Conservation (phyloP, 2,888 invertebrate genomes). For the Trissolcus brochymenae region DNA sequence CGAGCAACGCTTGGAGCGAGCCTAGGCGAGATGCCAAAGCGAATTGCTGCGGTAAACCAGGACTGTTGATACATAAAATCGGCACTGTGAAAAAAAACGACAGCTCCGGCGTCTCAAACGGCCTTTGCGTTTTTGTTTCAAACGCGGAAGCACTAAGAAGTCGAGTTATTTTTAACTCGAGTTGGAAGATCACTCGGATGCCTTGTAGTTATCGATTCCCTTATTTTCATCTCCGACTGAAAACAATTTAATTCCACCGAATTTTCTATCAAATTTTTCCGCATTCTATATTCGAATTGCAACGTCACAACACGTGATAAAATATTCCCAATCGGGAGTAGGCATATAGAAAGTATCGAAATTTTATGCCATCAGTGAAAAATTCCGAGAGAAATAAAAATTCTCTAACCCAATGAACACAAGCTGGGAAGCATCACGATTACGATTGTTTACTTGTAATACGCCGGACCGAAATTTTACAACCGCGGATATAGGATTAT, state of each 20-base stretch:
- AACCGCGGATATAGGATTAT: conserved; percentile 6
- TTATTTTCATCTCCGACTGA: no score
- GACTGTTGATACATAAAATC: conserved; percentile 32
- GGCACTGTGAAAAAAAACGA: conserved; percentile 18
- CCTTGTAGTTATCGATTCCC: neutral
- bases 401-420: no score
- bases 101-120: conserved; percentile 10
- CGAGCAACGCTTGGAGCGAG: conserved; percentile 17
- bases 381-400: no score
- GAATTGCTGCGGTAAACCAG: conserved; percentile 34
- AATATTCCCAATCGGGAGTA: no score
- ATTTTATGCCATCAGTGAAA: no score
- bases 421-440: no score
- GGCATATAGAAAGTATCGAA: no score
- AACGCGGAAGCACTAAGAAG: conserved; percentile 18
- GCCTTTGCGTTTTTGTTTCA: conserved; percentile 15
- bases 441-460: no score
- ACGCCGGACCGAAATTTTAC: conserved; percentile 9
- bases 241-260: no score
- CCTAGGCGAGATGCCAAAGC: conserved; percentile 37
- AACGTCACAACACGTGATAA: no score
- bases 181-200: neutral
- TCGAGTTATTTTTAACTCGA: conserved; percentile 19
- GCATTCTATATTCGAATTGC: no score
- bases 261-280: no score